Evolutionary conservation across 2,888 invertebrate species (phyloP).

Genomic region (Vandiemenella viatica): DNA sequence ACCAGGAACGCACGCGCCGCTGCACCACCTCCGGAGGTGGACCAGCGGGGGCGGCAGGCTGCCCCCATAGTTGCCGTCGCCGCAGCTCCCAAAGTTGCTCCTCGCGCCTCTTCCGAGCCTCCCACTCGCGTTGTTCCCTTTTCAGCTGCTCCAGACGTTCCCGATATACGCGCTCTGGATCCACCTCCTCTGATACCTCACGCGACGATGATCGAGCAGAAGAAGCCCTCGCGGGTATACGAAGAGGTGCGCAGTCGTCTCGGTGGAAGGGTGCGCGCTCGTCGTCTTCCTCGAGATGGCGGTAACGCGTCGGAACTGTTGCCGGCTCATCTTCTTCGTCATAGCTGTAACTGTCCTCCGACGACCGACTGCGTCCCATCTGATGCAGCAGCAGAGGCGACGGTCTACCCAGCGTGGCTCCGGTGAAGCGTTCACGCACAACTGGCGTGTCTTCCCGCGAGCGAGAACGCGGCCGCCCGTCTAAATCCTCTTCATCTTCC

Average conservation of each 20-base stretch:
- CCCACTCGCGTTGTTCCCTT: neutral
- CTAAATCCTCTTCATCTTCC: too few species aligned
- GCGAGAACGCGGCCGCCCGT: neutral
- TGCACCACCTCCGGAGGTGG: neutral
- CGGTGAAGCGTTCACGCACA: neutral
- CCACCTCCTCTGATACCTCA: too few species aligned
- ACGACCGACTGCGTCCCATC: neutral
- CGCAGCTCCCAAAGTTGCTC: neutral
- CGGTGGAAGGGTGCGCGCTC: too few species aligned
- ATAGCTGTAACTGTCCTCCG: too few species aligned
- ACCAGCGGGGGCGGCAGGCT: neutral
- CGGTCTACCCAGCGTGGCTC: neutral
- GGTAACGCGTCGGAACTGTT: too few species aligned
- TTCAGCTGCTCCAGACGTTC: neutral
- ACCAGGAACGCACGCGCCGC: conserved; percentile 46
- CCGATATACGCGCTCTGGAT: too few species aligned
- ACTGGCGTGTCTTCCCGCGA: neutral
- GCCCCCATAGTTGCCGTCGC: neutral
- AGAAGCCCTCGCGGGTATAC: too few species aligned
- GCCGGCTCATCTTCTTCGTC: too few species aligned
- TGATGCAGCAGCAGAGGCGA: neutral
- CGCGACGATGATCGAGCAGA: too few species aligned
- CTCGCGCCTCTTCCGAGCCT: neutral
- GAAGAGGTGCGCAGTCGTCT: too few species aligned
- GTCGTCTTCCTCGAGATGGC: too few species aligned